These are phyloP conservation scores for Fragum fragum DNA, from an alignment of 2,888 invertebrate genomes.

Conservation along the genomic window DNA sequence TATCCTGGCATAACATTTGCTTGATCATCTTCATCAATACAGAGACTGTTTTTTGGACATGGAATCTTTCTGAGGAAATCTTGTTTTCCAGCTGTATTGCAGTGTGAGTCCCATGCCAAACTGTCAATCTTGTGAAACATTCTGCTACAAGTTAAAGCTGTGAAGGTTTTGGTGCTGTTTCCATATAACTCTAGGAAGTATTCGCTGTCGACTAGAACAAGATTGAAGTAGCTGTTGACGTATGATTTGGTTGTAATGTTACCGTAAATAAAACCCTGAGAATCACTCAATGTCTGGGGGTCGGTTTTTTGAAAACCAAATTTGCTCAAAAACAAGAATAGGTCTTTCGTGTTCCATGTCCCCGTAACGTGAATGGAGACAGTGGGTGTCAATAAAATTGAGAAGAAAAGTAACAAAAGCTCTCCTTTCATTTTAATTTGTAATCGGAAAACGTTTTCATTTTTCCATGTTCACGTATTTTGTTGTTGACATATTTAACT, in stretches of 20 bases:
- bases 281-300: conserved; percentile 93
- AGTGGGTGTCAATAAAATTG: neutral
- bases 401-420: neutral
- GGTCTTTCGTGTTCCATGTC: conserved; percentile 87
- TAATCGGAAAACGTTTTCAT: neutral
- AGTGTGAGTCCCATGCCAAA: conserved; percentile 94
- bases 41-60: conserved; percentile 92
- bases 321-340: conserved; percentile 95
- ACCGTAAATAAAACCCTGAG: conserved; percentile 98
- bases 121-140: conserved; percentile 95
- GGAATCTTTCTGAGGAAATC: conserved; percentile 95
- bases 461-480: neutral
- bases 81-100: conserved; percentile 92
- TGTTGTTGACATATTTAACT: conserved; percentile 39
- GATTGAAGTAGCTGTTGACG: conserved; percentile 89
- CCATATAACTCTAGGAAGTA: conserved; percentile 97
- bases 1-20: conserved; percentile 94
- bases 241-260: conserved; percentile 92
- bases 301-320: conserved; percentile 99
- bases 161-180: conserved; percentile 89
- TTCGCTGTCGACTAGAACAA: conserved; percentile 96
- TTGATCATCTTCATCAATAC: conserved; percentile 93
- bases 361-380: conserved; percentile 81
- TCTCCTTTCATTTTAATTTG: neutral
- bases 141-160: conserved; percentile 90